Percentiles rank a stretch among this genome's conserved stretches.
These are phyloP conservation scores for Microcebus ravelobensis DNA, from an alignment of 2,113 vertebrate species.

Conservation along the genomic window DNA sequence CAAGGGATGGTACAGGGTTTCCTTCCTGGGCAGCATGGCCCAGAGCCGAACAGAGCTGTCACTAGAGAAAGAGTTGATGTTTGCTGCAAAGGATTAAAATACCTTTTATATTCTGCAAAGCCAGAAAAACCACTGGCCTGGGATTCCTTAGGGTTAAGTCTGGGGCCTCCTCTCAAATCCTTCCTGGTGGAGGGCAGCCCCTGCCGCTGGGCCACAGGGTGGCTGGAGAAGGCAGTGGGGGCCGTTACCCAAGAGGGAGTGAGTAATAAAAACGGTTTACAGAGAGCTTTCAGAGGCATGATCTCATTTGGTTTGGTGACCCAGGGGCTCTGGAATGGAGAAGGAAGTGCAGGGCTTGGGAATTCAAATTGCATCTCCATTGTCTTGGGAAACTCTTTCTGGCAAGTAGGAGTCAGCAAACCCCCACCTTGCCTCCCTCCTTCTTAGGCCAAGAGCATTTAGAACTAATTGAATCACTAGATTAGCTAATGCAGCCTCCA, in stretches of 20 bases:
- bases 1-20: neutral
- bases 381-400: constrained; percentile 85
- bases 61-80: neutral
- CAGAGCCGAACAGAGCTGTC: neutral
- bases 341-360: constrained; percentile 66
- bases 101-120: neutral
- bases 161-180: neutral
- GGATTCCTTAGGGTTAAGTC: neutral
- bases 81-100: neutral
- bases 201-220: neutral
- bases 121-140: neutral
- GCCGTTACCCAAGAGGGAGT: neutral
- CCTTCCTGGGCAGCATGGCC: neutral
- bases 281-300: constrained; percentile 64
- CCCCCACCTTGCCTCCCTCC: constrained; percentile 77
- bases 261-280: constrained; percentile 66
- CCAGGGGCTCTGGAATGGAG: constrained; percentile 72
- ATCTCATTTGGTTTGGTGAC: constrained; percentile 65
- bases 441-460: constrained; percentile 82
- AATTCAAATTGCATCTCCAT: constrained; percentile 82
- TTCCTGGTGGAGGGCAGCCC: neutral
- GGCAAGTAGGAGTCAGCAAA: constrained; percentile 83
- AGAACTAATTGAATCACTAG: constrained; percentile 89
- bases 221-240: neutral
- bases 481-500: constrained; percentile 91